These are phyloP conservation scores for Polypterus bichir DNA, from an alignment of 2,113 vertebrate genomes.

Conservation along the genomic window DNA sequence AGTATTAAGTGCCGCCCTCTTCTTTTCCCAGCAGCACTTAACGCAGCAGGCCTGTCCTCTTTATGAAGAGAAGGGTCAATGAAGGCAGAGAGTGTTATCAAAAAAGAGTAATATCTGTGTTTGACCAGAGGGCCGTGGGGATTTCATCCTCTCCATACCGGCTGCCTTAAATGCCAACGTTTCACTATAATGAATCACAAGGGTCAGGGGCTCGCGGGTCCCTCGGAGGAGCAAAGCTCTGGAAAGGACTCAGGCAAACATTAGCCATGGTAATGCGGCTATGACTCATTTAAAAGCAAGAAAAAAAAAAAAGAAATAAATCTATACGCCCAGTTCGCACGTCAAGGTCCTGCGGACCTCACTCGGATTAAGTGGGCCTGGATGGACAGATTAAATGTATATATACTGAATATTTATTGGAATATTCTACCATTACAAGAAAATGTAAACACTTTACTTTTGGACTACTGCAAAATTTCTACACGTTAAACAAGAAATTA, in stretches of 20 bases:
- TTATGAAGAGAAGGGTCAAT: constrained; percentile 48
- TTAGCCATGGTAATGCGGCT: no score
- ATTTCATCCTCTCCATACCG: constrained; percentile 46
- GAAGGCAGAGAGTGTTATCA: constrained; percentile 50
- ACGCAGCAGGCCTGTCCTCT: constrained; percentile 19
- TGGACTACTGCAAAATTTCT: no score
- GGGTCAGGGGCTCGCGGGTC: constrained; percentile 50
- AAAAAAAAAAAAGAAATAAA: no score
- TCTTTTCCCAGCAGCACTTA: constrained; percentile 39
- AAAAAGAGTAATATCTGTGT: constrained; percentile 58
- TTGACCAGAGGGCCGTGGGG: constrained; percentile 52
- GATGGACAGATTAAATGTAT: no score
- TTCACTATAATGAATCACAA: constrained; percentile 52
- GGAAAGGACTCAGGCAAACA: background rate
- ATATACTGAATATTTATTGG: no score
- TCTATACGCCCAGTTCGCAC: no score
- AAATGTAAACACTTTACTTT: no score
- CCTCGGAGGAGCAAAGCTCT: constrained; percentile 49
- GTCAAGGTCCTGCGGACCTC: no score
- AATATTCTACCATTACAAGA: no score
- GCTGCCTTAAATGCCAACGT: constrained; percentile 49
- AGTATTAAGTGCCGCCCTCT: constrained; percentile 55
- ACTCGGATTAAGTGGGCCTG: no score
- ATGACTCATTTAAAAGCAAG: no score
- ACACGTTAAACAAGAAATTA: no score